Conservation (phyloP, 2,888 invertebrate genomes). For the Nycteola revayana region DNA sequence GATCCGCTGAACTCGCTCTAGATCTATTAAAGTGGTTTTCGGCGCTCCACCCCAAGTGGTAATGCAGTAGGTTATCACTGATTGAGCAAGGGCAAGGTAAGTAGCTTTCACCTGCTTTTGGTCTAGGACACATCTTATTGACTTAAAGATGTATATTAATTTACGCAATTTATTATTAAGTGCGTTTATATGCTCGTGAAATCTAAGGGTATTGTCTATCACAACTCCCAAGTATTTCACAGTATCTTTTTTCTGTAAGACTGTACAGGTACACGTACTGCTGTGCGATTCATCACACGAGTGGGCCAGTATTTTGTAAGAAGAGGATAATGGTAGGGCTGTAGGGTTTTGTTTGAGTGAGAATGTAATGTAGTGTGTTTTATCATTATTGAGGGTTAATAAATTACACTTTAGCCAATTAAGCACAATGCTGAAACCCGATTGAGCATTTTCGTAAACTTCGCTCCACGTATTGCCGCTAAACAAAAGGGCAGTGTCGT, state of each 20-base stretch:
- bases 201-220: neutral
- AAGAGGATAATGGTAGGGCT: neutral
- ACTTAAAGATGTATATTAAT: too few species aligned
- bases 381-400: slow-evolving; percentile 1
- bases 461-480: neutral
- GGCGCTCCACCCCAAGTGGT: too few species aligned
- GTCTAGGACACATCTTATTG: too few species aligned
- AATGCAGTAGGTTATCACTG: too few species aligned
- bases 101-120: too few species aligned
- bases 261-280: neutral
- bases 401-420: neutral
- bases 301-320: neutral
- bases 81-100: too few species aligned
- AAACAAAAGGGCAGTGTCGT: slow-evolving; percentile 3
- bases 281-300: neutral
- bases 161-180: too few species aligned
- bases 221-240: neutral
- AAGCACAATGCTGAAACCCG: neutral
- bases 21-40: too few species aligned
- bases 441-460: neutral
- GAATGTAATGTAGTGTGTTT: neutral
- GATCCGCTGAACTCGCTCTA: too few species aligned
- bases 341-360: neutral
- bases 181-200: neutral
- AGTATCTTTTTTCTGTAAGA: neutral